phyloP scores from a whole-genome alignment of 2,888 invertebrate species.

The Eledona agricola region DNA sequence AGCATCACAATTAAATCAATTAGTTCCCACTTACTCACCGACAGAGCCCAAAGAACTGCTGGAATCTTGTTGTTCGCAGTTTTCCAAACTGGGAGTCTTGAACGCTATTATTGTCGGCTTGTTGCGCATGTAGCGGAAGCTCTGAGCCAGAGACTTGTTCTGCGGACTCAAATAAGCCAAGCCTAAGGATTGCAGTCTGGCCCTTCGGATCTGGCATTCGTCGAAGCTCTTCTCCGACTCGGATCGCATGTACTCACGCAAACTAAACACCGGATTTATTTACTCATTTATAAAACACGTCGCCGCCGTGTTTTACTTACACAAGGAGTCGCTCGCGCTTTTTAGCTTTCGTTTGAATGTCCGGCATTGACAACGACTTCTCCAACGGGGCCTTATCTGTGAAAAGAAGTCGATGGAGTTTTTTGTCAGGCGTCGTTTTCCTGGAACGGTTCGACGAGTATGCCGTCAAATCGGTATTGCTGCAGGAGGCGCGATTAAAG shows the following conservation, averaged over 20 bases:
- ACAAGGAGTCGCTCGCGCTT: conserved; percentile 74
- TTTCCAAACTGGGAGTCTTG: conserved; percentile 82
- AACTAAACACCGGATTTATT: too few species aligned
- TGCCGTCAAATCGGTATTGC: conserved; percentile 52
- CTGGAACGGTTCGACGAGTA: conserved; percentile 44
- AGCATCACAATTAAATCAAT: conserved; percentile 1
- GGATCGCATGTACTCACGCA: conserved; percentile 77
- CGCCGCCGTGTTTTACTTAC: too few species aligned
- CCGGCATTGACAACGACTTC: conserved; percentile 85
- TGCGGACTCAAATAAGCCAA: conserved; percentile 78
- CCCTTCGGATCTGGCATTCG: conserved; percentile 71
- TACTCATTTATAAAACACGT: too few species aligned
- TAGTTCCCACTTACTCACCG: conserved; percentile 60
- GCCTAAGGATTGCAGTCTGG: conserved; percentile 71
- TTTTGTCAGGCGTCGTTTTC: conserved; percentile 63
- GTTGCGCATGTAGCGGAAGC: conserved; percentile 89
- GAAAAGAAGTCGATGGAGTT: conserved; percentile 56
- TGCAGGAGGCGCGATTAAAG: conserved; percentile 52
- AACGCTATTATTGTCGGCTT: conserved; percentile 90
- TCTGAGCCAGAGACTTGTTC: conserved; percentile 82
- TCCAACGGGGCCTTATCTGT: conserved; percentile 69
- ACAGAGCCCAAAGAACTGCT: conserved; percentile 68
- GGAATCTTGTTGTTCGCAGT: conserved; percentile 69
- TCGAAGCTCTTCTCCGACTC: conserved; percentile 83
- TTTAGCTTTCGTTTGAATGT: conserved; percentile 79